These are phyloP conservation scores for Aphrophora alni DNA, from an alignment of 2,888 invertebrate species.

Conservation along the genomic window DNA sequence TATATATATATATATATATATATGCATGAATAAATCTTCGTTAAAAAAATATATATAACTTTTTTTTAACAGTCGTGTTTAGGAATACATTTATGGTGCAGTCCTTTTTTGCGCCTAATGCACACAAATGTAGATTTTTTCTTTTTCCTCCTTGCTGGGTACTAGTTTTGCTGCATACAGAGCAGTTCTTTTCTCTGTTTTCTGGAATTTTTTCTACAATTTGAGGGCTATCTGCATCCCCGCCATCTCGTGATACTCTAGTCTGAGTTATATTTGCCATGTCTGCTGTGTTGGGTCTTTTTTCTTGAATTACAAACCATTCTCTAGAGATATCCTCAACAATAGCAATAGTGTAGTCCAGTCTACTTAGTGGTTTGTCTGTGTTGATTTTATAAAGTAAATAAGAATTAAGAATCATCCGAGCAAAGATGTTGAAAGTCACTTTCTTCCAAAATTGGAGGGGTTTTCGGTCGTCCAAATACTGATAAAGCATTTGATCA, in stretches of 20 bases:
- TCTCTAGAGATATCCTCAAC: background rate
- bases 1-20: background rate
- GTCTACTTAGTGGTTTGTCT: background rate
- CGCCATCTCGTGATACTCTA: background rate
- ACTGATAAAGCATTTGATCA: background rate
- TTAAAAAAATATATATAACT: too few species aligned
- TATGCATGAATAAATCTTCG: background rate
- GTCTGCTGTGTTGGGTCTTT: background rate
- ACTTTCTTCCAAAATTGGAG: conserved; percentile 6
- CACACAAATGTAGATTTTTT: conserved; percentile 30
- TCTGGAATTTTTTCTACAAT: conserved; percentile 18
- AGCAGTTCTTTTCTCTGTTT: conserved; percentile 22
- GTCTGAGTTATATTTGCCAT: background rate
- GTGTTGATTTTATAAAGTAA: conserved; percentile 15
- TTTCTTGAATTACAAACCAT: conserved; percentile 10
- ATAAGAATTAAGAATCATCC: background rate
- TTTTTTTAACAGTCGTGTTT: conserved; percentile 12
- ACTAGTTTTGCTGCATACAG: conserved; percentile 24
- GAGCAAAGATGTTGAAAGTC: background rate
- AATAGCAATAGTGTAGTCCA: conserved; percentile 4
- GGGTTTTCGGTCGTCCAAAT: background rate
- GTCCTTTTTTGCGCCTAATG: conserved; percentile 15
- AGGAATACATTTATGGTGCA: conserved; percentile 18
- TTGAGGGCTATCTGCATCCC: background rate
- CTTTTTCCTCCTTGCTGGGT: conserved; percentile 26